phyloP scores from a whole-genome alignment of 2,113 vertebrate genomes.

The Callorhinus ursinus region DNA sequence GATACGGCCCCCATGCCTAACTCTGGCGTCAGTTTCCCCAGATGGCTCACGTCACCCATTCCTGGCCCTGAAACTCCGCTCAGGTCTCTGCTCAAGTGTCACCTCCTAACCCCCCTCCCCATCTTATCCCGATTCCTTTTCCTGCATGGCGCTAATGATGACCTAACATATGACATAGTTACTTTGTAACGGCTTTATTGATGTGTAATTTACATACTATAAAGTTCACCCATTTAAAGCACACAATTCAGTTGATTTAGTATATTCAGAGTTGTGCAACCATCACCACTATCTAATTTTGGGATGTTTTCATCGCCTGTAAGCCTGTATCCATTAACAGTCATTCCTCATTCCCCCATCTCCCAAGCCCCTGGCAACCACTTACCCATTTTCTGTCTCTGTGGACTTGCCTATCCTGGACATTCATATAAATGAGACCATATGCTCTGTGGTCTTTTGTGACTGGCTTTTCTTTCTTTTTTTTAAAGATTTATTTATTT shows the following conservation, averaged over 20 bases:
- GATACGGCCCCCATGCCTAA: fast-evolving
- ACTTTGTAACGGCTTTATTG: background rate
- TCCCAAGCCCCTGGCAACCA: background rate
- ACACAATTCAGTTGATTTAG: no score
- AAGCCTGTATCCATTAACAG: background rate
- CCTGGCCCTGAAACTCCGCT: background rate
- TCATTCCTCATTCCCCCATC: background rate
- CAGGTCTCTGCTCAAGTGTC: background rate
- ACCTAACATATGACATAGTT: background rate
- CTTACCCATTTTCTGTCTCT: background rate
- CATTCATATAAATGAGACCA: background rate
- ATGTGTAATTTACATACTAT: background rate
- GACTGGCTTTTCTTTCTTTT: background rate
- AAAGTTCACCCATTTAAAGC: background rate
- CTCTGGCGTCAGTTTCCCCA: background rate
- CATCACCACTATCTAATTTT: background rate
- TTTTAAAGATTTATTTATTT: background rate
- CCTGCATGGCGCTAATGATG: background rate
- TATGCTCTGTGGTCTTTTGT: background rate
- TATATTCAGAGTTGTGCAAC: background rate
- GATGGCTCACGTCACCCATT: background rate
- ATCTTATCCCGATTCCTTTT: background rate
- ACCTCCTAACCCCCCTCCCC: background rate
- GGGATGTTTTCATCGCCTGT: background rate
- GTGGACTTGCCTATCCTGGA: no score